phyloP scores from a whole-genome alignment of 2,888 invertebrate species.

The Pheosia gnoma region DNA sequence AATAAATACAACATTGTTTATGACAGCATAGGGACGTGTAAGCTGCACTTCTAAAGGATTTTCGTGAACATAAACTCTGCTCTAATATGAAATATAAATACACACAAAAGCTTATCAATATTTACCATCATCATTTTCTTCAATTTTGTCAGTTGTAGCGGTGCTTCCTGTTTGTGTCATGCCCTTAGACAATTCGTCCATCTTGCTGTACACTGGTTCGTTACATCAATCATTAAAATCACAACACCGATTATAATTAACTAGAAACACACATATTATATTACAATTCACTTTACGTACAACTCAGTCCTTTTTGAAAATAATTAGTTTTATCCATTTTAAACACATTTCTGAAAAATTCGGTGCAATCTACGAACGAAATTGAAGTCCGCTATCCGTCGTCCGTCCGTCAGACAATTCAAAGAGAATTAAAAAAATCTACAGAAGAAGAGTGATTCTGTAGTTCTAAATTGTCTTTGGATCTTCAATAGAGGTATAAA shows the following conservation, averaged over 20 bases:
- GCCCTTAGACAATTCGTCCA: constrained; percentile 84
- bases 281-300: constrained; percentile 57
- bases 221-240: constrained; percentile 80
- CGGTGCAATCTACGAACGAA: constrained; percentile 55
- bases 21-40: background rate
- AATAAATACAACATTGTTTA: background rate
- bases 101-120: constrained; percentile 28
- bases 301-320: constrained; percentile 68
- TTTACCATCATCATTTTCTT: constrained; percentile 77
- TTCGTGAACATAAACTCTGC: background rate
- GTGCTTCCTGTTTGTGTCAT: constrained; percentile 84
- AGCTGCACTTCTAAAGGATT: background rate
- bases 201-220: constrained; percentile 81
- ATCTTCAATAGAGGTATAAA: too few species aligned
- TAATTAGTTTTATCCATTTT: constrained; percentile 66
- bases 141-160: constrained; percentile 79
- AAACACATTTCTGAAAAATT: constrained; percentile 68
- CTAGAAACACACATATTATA: constrained; percentile 56
- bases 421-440: constrained; percentile 42
- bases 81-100: background rate
- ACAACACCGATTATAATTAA: constrained; percentile 66
- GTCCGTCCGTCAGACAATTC: constrained; percentile 40
- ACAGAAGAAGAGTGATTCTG: background rate
- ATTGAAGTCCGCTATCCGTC: constrained; percentile 42
- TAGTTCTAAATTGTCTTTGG: too few species aligned